Base-by-base conservation (phyloP, 2,113 vertebrate genomes). In the Tyrannus savana region DNA sequence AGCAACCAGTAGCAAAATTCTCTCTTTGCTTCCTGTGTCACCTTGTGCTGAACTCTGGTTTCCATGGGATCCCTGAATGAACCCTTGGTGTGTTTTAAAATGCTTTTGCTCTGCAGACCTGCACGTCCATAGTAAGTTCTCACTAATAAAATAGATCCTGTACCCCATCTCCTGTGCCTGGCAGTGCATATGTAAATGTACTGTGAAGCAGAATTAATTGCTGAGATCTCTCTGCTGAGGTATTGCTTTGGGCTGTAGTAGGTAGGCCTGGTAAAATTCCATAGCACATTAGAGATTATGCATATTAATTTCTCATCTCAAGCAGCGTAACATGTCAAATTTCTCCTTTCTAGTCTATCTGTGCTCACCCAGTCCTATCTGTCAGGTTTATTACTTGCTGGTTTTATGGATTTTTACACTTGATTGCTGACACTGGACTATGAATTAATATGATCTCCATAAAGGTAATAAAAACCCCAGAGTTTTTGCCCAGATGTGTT, bases 201-300 rank as follows among this genome's bases (percentile, higher is more conserved):
- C 89, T 69, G 35, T 72, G 64, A 95, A 95, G 71, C 46, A 9
- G 66, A 95, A 77, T 80, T 90, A 84, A 77, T 89, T 94, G 55
- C 86, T 52, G 84, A 64, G 69, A 71, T 88, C 72, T 91, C 72
- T 95, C 91, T 94, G 9, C 83, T 58, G 90, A 94, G 63, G 60
- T 87, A 25, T 64, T 68, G 80, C 90, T 83, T 84, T 85, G 67
- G 69, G 90, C 87, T 75, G 50, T 67, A 68, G 37, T 74, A 92
- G 78, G 67, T 81, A 87, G 90, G 47, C 72, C 84, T 66, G 17
- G 71, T 93, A 71, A 96, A 80, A 96, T 97, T 96, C 95, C 71
- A 75, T 73, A 71, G 84, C 72, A 33, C 35, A 1, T 39, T 87
- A 77, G 53, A 93, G 41, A 66, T 46, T 41, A 47, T 84, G 58